Evolutionary conservation across 2,888 invertebrate species (phyloP).

Genomic region (Chydorus sphaericus): DNA sequence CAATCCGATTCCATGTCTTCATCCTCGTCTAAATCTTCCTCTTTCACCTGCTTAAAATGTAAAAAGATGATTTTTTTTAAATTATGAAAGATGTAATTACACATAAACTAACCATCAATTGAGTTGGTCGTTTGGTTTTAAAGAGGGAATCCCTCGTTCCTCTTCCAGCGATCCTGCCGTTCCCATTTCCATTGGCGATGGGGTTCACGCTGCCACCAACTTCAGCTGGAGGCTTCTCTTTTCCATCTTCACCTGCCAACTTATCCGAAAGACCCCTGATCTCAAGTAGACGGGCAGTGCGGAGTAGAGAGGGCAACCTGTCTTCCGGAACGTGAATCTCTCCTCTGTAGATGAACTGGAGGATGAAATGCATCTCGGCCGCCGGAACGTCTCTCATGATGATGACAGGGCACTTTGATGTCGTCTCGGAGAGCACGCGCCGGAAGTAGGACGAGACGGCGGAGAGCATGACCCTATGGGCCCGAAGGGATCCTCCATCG

Average conservation of each 20-base stretch:
- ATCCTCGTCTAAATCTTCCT: neutral
- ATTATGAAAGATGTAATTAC: too few species aligned
- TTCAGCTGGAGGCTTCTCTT: too few species aligned
- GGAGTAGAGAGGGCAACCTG: conserved; percentile 23
- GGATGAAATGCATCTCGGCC: conserved; percentile 24
- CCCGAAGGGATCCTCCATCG: conserved; percentile 27
- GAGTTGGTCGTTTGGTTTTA: neutral
- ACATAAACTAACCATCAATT: neutral
- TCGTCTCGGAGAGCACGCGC: conserved; percentile 23
- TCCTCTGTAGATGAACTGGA: conserved; percentile 26
- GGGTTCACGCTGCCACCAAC: too few species aligned
- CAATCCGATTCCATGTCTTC: conserved; percentile 1
- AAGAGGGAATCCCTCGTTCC: too few species aligned
- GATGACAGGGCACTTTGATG: conserved; percentile 26
- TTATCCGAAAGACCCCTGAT: conserved; percentile 23
- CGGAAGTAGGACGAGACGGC: conserved; percentile 27
- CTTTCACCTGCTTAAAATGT: neutral
- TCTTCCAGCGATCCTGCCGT: too few species aligned
- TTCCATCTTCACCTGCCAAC: neutral
- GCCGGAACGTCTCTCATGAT: conserved; percentile 25
- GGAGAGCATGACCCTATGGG: conserved; percentile 28
- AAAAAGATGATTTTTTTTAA: neutral
- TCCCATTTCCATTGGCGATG: too few species aligned
- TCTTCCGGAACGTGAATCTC: conserved; percentile 25
- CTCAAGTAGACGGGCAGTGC: conserved; percentile 25